phyloP scores from a whole-genome alignment of 1,140 invertebrate genomes.

The Macrobrachium rosenbergii region DNA sequence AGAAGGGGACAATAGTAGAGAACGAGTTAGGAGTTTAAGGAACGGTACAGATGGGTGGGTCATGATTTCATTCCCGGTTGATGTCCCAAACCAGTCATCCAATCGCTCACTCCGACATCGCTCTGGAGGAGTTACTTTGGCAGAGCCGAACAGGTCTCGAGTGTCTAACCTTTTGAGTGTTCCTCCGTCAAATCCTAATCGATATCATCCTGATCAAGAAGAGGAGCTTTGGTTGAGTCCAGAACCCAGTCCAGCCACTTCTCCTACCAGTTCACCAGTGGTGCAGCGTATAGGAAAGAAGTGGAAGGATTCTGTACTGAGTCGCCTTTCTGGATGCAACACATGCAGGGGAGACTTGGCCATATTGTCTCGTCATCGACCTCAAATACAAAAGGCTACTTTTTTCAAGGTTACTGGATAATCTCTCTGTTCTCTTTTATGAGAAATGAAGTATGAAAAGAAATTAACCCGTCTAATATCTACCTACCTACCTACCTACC shows the following conservation, averaged over 20 bases:
- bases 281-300: conserved; percentile 34
- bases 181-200: conserved; percentile 34
- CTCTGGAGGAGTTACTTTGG: not conserved
- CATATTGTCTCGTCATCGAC: conserved; percentile 28
- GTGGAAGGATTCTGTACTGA: conserved; percentile 24
- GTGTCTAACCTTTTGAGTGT: not conserved
- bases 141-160: not conserved
- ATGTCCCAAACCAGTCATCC: not conserved
- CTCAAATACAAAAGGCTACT: conserved; percentile 8
- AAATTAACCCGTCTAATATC: too few relatives aligned
- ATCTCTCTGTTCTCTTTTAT: not conserved
- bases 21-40: too few relatives aligned
- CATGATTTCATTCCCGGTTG: conserved; percentile 10
- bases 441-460: too few relatives aligned
- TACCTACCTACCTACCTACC: too few relatives aligned
- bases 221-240: conserved; percentile 44
- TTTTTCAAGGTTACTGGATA: conserved; percentile 32
- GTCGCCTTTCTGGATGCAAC: conserved; percentile 28
- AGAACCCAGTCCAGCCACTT: conserved; percentile 12
- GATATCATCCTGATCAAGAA: conserved; percentile 48
- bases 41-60: conserved; percentile 28
- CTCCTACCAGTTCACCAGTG: conserved; percentile 9
- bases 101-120: not conserved
- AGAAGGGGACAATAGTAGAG: not conserved
- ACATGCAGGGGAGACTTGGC: conserved; percentile 44